A percentile compares a stretch with the other conserved stretches of the same genome.
phyloP scores from a whole-genome alignment of 2,888 invertebrate species.

The Cryptus viduatorius region DNA sequence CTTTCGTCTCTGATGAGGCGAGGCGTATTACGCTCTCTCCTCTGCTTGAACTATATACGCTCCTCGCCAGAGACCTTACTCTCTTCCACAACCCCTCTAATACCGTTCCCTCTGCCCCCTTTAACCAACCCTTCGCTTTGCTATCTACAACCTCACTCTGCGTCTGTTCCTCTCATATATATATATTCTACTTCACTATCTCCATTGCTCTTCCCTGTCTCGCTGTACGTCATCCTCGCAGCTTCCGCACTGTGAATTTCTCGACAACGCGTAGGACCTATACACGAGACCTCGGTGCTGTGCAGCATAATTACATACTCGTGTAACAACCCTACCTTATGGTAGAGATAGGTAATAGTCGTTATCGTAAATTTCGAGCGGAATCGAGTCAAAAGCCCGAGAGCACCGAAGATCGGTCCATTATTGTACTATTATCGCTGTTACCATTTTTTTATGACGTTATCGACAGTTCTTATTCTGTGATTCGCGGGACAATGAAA shows the following conservation, averaged over 20 bases:
- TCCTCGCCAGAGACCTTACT: conserved; percentile 54
- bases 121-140: conserved; percentile 25
- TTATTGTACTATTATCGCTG: conserved; percentile 36
- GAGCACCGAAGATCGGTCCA: neutral
- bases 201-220: conserved; percentile 32
- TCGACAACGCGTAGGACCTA: conserved; percentile 66
- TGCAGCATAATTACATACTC: conserved; percentile 8
- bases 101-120: conserved; percentile 54
- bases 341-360: conserved; percentile 55
- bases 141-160: conserved; percentile 8
- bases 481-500: neutral
- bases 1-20: conserved; percentile 82
- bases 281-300: conserved; percentile 25
- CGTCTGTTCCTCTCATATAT: conserved; percentile 6
- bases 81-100: conserved; percentile 61
- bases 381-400: conserved; percentile 55
- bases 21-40: conserved; percentile 74
- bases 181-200: conserved; percentile 43
- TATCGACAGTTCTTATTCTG: neutral
- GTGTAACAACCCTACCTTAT: conserved; percentile 43
- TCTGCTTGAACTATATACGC: conserved; percentile 50
- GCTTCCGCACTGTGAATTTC: conserved; percentile 70
- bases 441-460: conserved; percentile 43
- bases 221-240: conserved; percentile 49
- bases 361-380: conserved; percentile 61